Base-by-base conservation (phyloP, 2,888 invertebrate species). In the Agrochola lychnidis region DNA sequence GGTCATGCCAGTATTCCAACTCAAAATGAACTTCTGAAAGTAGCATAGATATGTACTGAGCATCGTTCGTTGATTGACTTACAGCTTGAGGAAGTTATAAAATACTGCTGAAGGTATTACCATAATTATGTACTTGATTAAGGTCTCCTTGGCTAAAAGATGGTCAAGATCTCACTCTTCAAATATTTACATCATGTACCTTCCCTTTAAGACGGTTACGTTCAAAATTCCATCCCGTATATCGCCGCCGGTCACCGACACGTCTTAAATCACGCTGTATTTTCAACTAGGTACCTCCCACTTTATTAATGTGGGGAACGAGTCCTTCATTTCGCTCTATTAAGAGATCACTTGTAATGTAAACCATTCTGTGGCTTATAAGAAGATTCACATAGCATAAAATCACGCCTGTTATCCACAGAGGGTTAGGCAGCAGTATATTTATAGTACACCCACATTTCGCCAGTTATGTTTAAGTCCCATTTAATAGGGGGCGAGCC, bases 241-340 rank as follows among this genome's bases (percentile, higher is more conserved):
- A 40, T 42, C 10, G 14, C 14, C n/a, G n/a, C 62, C 19, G 61
- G 81, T 57, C 76, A 61, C 68, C 51, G 45, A 53, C 61, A 63
- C 68, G 30, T 45, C 81, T 61, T 71, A 84, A 73, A 64, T 61
- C 67, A 30, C 12, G 42, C 59, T 70, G 69, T 84, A 76, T 80
- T 80, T 83, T 80, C 76, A 70, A 84, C 84, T 80, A 36, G 36
- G 36, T 36, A 79, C 79, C 22, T 9, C 40, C 63, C 69, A 63
- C 40, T 68, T 84, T 84, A 83, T 83, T 73, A 76, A 64, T 70
- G 51, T 62, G 51, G 12, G 9, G 51, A 42, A 75, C 45, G 62
- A 70, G 64, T 59, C 56, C 61, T 51, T 57, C 19, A 76, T 67
- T 72, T 67, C 61, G 57, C 62, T 63, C 42, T 61, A 74, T 71